Percentiles rank a stretch among this genome's conserved stretches.
phyloP scores from a whole-genome alignment of 2,113 vertebrate genomes.

The Pteronura brasiliensis region DNA sequence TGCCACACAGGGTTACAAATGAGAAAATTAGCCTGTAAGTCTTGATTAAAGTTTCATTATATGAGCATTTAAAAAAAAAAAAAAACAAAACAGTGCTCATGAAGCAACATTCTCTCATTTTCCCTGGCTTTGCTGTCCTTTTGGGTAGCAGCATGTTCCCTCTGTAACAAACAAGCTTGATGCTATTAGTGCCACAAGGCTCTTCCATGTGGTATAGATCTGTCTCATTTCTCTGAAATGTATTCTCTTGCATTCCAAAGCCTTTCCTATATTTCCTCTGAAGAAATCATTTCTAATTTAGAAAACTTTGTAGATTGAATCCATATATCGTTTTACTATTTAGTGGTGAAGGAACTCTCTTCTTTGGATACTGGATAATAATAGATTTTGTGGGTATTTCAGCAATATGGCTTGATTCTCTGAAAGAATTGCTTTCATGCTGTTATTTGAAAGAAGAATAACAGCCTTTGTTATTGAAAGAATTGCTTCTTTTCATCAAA shows the following conservation, averaged over 20 bases:
- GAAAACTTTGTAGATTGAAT: constrained; percentile 41
- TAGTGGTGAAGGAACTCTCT: neutral
- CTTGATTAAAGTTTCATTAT: constrained; percentile 59
- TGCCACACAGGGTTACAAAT: constrained; percentile 26
- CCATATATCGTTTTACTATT: neutral
- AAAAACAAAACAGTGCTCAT: neutral
- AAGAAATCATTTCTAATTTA: constrained; percentile 47
- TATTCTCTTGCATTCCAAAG: constrained; percentile 21
- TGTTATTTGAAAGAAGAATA: constrained; percentile 59
- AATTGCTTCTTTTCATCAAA: constrained; percentile 49
- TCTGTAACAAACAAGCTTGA: neutral
- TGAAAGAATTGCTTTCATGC: constrained; percentile 48
- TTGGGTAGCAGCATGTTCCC: neutral
- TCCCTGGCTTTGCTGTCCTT: neutral
- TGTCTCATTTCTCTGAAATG: constrained; percentile 6
- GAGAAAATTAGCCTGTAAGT: constrained; percentile 49
- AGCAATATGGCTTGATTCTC: constrained; percentile 30
- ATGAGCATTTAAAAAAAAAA: neutral
- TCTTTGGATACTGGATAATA: constrained; percentile 26
- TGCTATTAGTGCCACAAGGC: neutral
- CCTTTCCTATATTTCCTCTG: neutral
- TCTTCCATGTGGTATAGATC: constrained; percentile 33
- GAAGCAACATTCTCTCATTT: neutral
- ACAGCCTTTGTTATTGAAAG: constrained; percentile 56
- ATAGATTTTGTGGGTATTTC: constrained; percentile 43